These are phyloP conservation scores for Urocyon cinereoargenteus DNA, from an alignment of 2,797 vertebrate species.

Conservation along the genomic window DNA sequence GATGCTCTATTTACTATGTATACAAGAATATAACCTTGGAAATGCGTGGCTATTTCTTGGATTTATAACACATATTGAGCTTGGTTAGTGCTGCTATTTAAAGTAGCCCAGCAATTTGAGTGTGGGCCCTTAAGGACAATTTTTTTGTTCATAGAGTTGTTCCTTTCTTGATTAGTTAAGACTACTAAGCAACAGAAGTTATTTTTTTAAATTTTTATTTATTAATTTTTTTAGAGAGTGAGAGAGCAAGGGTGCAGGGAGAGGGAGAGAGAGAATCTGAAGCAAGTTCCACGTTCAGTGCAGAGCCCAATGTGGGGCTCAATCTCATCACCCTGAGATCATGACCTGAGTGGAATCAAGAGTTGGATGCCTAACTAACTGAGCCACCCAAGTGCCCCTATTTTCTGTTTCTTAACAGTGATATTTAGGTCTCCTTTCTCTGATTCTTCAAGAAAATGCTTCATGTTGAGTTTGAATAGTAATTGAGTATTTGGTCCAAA, in stretches of 20 bases:
- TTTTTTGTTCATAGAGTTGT: conserved; percentile 19
- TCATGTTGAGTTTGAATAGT: conserved; percentile 89
- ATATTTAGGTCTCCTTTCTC: conserved; percentile 67
- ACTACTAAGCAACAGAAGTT: conserved; percentile 28
- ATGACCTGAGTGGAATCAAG: neutral
- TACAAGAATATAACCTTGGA: conserved; percentile 14
- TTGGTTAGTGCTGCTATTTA: conserved; percentile 5
- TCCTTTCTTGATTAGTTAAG: conserved; percentile 43
- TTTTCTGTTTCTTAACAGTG: conserved; percentile 78
- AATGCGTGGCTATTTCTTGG: neutral
- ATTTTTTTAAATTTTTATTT: neutral
- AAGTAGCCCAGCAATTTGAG: conserved; percentile 19
- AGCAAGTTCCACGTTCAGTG: neutral
- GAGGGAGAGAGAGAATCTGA: neutral
- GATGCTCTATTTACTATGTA: neutral
- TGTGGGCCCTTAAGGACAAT: neutral
- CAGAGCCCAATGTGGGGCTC: neutral
- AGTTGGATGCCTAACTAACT: neutral
- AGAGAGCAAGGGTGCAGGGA: neutral
- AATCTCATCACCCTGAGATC: neutral
- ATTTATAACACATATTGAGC: conserved; percentile 23
- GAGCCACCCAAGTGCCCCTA: neutral
- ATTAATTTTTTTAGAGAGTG: neutral
- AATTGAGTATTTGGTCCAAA: conserved; percentile 90
- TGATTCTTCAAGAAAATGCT: conserved; percentile 86